These are phyloP conservation scores for Lepidocolaptes lacrymiger DNA, from an alignment of 2,797 vertebrate species.

Conservation along the genomic window DNA sequence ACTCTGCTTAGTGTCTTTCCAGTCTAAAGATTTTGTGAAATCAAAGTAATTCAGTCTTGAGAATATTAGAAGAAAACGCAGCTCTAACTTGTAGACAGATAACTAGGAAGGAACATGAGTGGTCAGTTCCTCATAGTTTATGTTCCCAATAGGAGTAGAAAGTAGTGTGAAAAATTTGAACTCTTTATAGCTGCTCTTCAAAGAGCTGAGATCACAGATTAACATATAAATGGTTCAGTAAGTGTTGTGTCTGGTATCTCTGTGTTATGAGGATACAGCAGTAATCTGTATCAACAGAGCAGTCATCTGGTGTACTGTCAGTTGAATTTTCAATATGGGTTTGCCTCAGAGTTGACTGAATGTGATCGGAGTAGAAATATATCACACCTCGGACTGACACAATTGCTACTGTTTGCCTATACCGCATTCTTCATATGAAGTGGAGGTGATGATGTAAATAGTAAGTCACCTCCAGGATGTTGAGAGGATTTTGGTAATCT, in stretches of 20 bases:
- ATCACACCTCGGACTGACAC: neutral
- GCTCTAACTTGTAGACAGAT: accelerated
- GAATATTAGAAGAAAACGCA: neutral
- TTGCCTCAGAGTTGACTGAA: neutral
- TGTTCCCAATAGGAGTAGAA: neutral
- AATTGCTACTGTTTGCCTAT: neutral
- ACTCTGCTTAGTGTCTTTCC: neutral
- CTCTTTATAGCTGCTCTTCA: neutral
- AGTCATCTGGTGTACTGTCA: neutral
- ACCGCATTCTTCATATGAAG: neutral
- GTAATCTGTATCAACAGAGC: neutral
- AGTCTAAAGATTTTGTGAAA: neutral
- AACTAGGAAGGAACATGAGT: neutral
- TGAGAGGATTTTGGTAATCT: neutral
- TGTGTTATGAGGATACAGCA: neutral
- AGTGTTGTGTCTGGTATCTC: neutral
- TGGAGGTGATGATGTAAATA: neutral
- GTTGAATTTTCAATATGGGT: neutral
- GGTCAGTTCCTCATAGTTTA: neutral
- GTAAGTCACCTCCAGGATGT: neutral
- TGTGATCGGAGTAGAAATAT: neutral
- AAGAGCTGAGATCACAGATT: neutral
- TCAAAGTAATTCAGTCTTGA: neutral
- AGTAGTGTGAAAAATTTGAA: neutral
- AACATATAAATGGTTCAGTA: neutral